Conservation (phyloP, 2,797 vertebrate species). For the Enteromius thamalakanensis region DNA sequence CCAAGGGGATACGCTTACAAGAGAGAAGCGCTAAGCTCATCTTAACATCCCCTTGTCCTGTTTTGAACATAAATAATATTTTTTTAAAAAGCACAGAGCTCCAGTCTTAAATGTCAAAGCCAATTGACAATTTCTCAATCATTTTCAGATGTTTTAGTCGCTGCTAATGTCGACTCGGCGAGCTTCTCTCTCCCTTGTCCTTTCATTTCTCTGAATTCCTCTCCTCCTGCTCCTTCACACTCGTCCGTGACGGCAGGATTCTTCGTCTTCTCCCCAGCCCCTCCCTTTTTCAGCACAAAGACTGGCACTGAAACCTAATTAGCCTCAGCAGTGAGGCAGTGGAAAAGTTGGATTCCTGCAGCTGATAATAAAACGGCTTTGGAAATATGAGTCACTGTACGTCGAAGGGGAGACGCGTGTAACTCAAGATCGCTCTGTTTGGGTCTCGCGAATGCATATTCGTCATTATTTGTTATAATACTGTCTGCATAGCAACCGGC, state of each 20-base stretch:
- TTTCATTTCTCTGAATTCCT: conserved; percentile 55
- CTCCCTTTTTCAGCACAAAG: conserved; percentile 58
- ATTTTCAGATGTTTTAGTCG: conserved; percentile 37
- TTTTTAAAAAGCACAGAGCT: background rate
- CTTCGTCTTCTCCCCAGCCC: conserved; percentile 50
- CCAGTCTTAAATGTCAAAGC: conserved; percentile 32
- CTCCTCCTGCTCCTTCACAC: conserved; percentile 45
- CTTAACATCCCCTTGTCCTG: conserved; percentile 23
- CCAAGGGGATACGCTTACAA: conserved; percentile 17
- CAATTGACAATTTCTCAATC: conserved; percentile 17
- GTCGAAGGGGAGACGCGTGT: conserved; percentile 51
- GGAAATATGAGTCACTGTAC: conserved; percentile 57
- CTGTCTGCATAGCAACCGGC: conserved; percentile 59
- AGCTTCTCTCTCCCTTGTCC: conserved; percentile 18
- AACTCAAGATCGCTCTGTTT: conserved; percentile 38
- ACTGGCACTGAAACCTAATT: conserved; percentile 64
- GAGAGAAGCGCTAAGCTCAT: conserved; percentile 21
- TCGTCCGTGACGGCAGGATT: conserved; percentile 53
- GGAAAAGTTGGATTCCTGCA: conserved; percentile 56
- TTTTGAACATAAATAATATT: background rate
- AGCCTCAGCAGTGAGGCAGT: conserved; percentile 53
- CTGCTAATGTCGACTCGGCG: background rate
- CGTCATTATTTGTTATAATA: conserved; percentile 52
- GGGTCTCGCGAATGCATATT: conserved; percentile 25
- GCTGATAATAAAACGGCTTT: conserved; percentile 39